These are phyloP conservation scores for Hypsopygia costalis DNA, from an alignment of 2,888 invertebrate genomes.

Conservation along the genomic window DNA sequence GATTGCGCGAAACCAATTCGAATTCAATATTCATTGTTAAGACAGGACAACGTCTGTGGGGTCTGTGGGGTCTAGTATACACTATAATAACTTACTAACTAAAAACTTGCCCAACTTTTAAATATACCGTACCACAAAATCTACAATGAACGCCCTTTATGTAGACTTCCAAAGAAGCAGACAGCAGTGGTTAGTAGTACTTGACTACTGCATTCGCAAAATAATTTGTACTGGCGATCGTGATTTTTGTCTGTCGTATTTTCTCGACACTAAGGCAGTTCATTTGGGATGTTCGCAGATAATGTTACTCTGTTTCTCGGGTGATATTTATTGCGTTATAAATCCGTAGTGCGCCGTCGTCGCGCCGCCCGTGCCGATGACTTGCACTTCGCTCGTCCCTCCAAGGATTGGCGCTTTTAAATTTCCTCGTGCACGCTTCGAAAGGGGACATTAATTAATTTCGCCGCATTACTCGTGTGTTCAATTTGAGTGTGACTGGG, in stretches of 20 bases:
- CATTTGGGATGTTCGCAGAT: slow-evolving; percentile 70
- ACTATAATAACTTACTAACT: too few species aligned
- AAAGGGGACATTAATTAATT: slow-evolving; percentile 73
- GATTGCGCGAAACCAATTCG: too few species aligned
- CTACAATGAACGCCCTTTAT: not conserved
- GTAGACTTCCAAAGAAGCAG: not conserved
- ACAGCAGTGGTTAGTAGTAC: not conserved
- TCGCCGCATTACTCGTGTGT: slow-evolving; percentile 53
- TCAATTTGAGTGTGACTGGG: slow-evolving; percentile 51
- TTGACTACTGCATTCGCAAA: slow-evolving; percentile 1
- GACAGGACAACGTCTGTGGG: too few species aligned
- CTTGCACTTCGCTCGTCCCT: slow-evolving; percentile 57
- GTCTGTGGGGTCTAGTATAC: too few species aligned
- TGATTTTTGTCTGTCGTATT: slow-evolving; percentile 25
- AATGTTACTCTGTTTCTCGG: slow-evolving; percentile 56
- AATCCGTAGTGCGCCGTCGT: slow-evolving; percentile 40
- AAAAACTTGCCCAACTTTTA: not conserved
- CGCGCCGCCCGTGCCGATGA: slow-evolving; percentile 44
- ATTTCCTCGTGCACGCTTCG: slow-evolving; percentile 46
- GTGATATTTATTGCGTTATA: slow-evolving; percentile 68
- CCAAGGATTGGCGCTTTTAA: slow-evolving; percentile 51
- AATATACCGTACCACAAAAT: slow-evolving; percentile 1
- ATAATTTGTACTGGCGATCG: slow-evolving; percentile 18
- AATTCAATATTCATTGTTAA: too few species aligned
- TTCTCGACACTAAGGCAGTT: slow-evolving; percentile 52